Percentiles rank a stretch among this genome's conserved stretches.
These are phyloP conservation scores for Drosophila peninsularis DNA, from an alignment of 2,888 invertebrate genomes.

Conservation along the genomic window DNA sequence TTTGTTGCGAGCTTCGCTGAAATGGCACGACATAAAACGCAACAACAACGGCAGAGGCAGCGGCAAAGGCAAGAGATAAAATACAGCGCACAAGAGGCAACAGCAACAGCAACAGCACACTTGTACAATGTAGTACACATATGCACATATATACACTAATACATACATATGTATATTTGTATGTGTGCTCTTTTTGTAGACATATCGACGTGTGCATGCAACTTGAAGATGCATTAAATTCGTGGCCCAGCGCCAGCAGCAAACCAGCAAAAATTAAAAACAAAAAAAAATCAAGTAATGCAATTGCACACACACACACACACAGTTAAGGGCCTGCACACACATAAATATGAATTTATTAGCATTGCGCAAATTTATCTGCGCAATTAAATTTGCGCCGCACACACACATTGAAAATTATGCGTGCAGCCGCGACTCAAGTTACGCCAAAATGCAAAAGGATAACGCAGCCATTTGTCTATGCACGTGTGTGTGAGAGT, in stretches of 20 bases:
- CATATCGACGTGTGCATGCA: conserved; percentile 46
- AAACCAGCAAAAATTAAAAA: conserved; percentile 10
- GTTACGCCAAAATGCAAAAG: conserved; percentile 74
- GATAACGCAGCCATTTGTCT: conserved; percentile 68
- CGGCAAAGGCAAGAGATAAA: conserved; percentile 49
- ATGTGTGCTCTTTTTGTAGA: conserved; percentile 3
- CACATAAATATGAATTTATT: conserved; percentile 78
- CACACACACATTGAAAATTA: conserved; percentile 45
- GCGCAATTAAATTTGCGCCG: conserved; percentile 72
- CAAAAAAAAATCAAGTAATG: conserved; percentile 38
- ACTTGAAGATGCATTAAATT: conserved; percentile 77
- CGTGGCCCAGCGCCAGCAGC: conserved; percentile 67
- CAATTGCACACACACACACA: conserved; percentile 20
- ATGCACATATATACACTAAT: neutral
- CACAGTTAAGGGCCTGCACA: conserved; percentile 21
- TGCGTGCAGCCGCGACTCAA: conserved; percentile 70
- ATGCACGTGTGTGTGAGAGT: conserved; percentile 26
- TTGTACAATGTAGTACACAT: conserved; percentile 32
- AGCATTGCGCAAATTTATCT: conserved; percentile 77
- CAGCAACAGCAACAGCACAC: conserved; percentile 24
- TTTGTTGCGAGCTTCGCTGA: conserved; percentile 80
- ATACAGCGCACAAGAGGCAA: conserved; percentile 58
- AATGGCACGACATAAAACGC: conserved; percentile 79
- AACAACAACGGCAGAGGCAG: conserved; percentile 19
- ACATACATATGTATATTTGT: neutral